A percentile compares a stretch with the other conserved stretches of the same genome.
These are phyloP conservation scores for Xylota segnis DNA, from an alignment of 2,888 invertebrate genomes.

Conservation along the genomic window DNA sequence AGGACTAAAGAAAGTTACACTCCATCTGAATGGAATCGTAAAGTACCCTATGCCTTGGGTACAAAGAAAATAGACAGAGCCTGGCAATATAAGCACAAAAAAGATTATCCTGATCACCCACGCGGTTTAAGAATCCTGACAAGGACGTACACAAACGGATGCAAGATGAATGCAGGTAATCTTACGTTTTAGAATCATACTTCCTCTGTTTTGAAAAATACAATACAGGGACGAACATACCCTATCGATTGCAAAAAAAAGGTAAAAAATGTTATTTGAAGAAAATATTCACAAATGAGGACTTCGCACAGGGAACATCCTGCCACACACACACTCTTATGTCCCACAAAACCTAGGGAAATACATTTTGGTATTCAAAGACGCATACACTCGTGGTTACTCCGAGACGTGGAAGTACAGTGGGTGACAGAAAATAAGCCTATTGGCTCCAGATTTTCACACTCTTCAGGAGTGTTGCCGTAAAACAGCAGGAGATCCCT, in stretches of 20 bases:
- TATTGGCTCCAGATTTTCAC: too few species aligned
- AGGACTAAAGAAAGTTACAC: too few species aligned
- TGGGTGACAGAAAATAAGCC: background rate
- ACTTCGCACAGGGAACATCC: background rate
- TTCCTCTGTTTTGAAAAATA: background rate
- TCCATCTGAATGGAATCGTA: background rate
- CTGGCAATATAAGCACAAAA: too few species aligned
- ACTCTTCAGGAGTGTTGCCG: too few species aligned
- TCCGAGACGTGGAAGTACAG: background rate
- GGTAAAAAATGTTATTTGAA: background rate
- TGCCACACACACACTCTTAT: background rate
- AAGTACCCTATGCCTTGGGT: background rate
- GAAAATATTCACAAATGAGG: constrained; percentile 1
- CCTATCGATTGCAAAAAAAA: background rate
- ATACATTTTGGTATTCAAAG: constrained; percentile 5
- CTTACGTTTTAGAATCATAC: too few species aligned
- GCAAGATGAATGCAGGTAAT: too few species aligned
- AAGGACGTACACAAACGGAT: too few species aligned
- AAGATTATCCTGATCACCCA: too few species aligned
- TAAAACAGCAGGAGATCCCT: too few species aligned
- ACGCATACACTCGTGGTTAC: background rate
- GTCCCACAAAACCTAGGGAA: background rate
- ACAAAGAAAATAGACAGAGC: too few species aligned
- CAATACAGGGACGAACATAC: background rate
- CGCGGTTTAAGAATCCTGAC: too few species aligned